Percentiles rank a stretch among this genome's conserved stretches.
Evolutionary conservation across 1,140 invertebrate species (phyloP).

Genomic region (Varroa destructor): DNA sequence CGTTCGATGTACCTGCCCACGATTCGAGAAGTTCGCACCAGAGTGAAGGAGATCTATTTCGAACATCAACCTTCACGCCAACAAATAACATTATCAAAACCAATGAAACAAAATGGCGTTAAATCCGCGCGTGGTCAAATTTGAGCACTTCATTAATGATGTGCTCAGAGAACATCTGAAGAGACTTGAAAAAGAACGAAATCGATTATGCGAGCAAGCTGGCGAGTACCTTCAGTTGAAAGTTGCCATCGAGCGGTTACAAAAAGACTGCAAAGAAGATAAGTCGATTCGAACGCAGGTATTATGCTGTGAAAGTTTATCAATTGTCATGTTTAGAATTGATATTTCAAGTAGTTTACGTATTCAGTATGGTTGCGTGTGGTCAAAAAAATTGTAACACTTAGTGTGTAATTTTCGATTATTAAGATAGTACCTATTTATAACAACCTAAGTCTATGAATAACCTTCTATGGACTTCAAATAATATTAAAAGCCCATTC

Average conservation of each 20-base stretch:
- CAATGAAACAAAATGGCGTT: background rate
- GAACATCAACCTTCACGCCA: too few species aligned
- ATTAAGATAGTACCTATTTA: background rate
- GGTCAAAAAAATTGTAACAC: background rate
- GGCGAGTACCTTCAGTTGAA: conserved; percentile 60
- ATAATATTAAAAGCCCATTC: too few species aligned
- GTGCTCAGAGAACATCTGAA: conserved; percentile 34
- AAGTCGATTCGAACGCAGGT: conserved; percentile 31
- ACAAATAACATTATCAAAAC: too few species aligned
- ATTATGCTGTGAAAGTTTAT: background rate
- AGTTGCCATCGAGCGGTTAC: conserved; percentile 48
- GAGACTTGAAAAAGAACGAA: conserved; percentile 47
- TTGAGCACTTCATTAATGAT: conserved; percentile 36
- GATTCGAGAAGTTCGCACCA: too few species aligned
- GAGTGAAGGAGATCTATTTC: too few species aligned
- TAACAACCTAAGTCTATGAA: too few species aligned
- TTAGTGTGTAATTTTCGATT: background rate
- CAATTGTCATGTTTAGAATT: background rate
- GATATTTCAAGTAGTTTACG: background rate
- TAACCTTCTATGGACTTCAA: too few species aligned
- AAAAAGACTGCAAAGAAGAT: conserved; percentile 31
- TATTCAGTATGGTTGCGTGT: background rate
- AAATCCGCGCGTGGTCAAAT: conserved; percentile 30
- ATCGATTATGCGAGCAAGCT: conserved; percentile 52
- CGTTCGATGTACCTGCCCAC: too few species aligned